Conservation (phyloP, 1,140 invertebrate species). For the Dryas iulia region DNA sequence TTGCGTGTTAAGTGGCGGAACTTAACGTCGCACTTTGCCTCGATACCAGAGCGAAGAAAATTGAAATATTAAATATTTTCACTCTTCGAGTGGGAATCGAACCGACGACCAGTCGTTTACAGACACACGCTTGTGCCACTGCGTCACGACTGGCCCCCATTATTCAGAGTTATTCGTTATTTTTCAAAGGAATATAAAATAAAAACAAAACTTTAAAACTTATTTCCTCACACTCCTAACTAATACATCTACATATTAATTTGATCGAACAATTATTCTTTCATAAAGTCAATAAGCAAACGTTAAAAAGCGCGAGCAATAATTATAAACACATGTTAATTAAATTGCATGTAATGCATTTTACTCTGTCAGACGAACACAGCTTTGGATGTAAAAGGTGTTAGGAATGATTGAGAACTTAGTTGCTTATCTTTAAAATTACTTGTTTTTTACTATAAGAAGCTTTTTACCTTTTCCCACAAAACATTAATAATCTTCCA, state of each 20-base stretch:
- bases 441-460: constrained; percentile 1
- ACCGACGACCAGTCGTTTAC: too few species aligned
- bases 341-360: constrained; percentile 19
- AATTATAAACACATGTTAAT: constrained; percentile 29
- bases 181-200: too few species aligned
- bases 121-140: too few species aligned
- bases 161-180: too few species aligned
- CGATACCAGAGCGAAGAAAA: too few species aligned
- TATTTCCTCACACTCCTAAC: not conserved
- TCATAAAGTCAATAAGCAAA: constrained; percentile 12
- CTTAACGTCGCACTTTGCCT: too few species aligned
- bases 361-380: constrained; percentile 11
- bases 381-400: constrained; percentile 20
- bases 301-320: constrained; percentile 1
- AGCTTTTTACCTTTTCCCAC: constrained; percentile 1
- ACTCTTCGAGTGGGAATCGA: too few species aligned
- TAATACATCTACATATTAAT: constrained; percentile 1
- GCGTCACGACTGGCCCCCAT: too few species aligned
- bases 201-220: not conserved
- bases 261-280: constrained; percentile 4
- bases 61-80: too few species aligned
- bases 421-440: constrained; percentile 7
- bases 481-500: not conserved
- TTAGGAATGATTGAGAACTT: constrained; percentile 18
- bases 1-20: too few species aligned